Evolutionary conservation across 1,140 invertebrate genomes (phyloP).

Genomic region (Scylla paramamosain): DNA sequence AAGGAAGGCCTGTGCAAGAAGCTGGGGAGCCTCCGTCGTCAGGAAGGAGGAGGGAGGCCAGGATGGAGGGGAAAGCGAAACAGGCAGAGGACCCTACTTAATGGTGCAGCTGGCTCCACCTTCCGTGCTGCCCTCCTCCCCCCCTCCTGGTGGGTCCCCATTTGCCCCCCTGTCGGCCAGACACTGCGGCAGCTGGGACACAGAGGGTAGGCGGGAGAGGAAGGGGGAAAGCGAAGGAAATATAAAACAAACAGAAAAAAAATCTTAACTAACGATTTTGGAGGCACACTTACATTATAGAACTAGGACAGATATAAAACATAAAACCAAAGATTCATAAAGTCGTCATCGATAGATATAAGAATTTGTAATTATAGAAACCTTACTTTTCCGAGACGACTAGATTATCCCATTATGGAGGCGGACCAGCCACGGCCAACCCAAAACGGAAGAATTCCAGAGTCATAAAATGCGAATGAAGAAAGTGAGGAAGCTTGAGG

Average conservation of each 20-base stretch:
- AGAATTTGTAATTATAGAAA: neutral
- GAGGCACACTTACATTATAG: neutral
- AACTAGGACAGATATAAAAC: neutral
- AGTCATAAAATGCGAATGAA: constrained; percentile 39
- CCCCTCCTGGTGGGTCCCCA: neutral
- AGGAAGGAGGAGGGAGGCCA: neutral
- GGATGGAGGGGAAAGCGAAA: neutral
- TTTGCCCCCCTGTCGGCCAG: neutral
- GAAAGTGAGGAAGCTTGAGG: constrained; percentile 11
- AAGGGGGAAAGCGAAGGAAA: neutral
- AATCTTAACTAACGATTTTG: neutral
- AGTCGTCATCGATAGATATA: neutral
- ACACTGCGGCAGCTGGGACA: constrained; percentile 28
- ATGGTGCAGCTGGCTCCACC: constrained; percentile 51
- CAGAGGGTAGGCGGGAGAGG: constrained; percentile 7
- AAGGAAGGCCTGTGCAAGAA: neutral
- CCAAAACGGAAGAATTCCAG: constrained; percentile 17
- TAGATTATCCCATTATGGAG: constrained; percentile 14
- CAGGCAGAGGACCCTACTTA: constrained; percentile 24
- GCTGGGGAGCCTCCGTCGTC: neutral
- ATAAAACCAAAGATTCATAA: neutral
- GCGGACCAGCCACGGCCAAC: neutral
- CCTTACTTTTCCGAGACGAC: neutral
- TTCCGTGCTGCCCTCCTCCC: constrained; percentile 28
- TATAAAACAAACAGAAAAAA: neutral